These are phyloP conservation scores for Idaea aversata DNA, from an alignment of 2,888 invertebrate species.

Conservation along the genomic window DNA sequence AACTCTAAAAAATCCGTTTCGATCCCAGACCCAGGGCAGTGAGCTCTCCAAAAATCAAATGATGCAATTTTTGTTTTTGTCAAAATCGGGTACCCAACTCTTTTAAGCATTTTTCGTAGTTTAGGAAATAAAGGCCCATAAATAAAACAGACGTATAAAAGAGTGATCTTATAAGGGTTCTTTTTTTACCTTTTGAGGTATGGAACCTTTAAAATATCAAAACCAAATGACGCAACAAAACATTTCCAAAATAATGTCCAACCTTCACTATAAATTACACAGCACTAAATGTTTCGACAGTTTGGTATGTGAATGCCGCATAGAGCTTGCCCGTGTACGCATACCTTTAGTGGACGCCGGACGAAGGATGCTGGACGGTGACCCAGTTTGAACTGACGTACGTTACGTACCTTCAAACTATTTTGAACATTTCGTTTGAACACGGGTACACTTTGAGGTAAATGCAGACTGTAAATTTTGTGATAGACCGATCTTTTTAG, in stretches of 20 bases:
- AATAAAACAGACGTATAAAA: no score
- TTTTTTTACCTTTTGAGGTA: no score
- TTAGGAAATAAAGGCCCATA: no score
- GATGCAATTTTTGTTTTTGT: no score
- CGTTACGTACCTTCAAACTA: background rate
- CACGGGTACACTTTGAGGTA: background rate
- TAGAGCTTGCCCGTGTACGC: background rate
- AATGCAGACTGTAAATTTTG: background rate
- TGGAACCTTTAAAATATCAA: no score
- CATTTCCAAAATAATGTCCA: background rate
- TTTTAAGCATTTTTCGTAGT: no score
- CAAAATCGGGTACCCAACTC: no score
- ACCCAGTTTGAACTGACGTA: background rate
- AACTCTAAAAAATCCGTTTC: no score
- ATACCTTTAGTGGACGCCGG: background rate
- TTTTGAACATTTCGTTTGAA: constrained; percentile 1
- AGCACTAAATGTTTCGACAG: background rate
- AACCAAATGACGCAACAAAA: background rate
- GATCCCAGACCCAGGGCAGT: no score
- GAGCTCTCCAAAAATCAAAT: no score
- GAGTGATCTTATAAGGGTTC: no score
- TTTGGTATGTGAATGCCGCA: background rate
- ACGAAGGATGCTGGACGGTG: background rate
- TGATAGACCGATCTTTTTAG: no score
- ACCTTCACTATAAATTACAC: background rate